Conservation (phyloP, 2,113 vertebrate genomes). For the Podiceps cristatus region DNA sequence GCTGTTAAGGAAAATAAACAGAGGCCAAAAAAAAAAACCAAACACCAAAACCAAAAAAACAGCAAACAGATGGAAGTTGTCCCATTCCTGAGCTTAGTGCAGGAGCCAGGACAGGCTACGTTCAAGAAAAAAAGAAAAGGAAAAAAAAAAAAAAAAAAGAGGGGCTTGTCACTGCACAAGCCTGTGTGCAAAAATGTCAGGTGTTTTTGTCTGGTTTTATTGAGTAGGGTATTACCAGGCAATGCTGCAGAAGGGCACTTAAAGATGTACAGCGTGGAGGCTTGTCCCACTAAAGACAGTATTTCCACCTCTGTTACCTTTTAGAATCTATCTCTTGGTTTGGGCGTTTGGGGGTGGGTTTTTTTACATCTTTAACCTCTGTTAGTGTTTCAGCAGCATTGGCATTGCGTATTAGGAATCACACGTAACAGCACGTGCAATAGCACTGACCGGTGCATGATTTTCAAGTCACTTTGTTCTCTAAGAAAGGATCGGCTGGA, state of each 20-base stretch:
- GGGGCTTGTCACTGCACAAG: background rate
- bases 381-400: background rate
- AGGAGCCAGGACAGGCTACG: background rate
- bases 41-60: too few relatives aligned
- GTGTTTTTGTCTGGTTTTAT: background rate
- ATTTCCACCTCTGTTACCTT: background rate
- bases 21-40: background rate
- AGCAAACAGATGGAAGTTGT: background rate
- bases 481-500: background rate
- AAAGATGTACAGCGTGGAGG: background rate
- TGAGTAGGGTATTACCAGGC: background rate
- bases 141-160: background rate
- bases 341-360: background rate
- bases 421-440: fast-evolving
- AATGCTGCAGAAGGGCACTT: background rate
- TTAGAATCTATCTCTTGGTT: background rate
- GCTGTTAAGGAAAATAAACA: background rate
- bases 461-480: background rate
- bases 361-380: background rate
- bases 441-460: background rate
- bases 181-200: background rate
- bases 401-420: background rate
- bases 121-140: background rate
- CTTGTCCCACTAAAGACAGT: background rate
- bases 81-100: background rate